These are phyloP conservation scores for Dendrolimus houi DNA, from an alignment of 2,888 invertebrate species.

Conservation along the genomic window DNA sequence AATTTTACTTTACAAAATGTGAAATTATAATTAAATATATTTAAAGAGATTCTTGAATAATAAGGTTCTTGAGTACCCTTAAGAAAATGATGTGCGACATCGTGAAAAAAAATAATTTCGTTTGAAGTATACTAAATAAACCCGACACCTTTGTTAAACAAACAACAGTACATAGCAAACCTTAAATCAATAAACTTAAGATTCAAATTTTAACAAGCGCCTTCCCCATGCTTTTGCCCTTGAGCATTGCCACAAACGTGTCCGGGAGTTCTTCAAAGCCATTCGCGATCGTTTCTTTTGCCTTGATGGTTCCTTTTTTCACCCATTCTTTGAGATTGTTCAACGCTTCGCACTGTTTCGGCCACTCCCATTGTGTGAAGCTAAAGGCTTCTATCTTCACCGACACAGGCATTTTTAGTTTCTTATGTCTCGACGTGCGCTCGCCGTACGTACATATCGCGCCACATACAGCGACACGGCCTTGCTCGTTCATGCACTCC, in stretches of 20 bases:
- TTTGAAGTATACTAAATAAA: too few relatives aligned
- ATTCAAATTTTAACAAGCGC: conserved; percentile 29
- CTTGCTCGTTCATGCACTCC: conserved; percentile 73
- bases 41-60: neutral
- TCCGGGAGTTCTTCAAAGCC: conserved; percentile 36
- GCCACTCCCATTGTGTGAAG: conserved; percentile 34
- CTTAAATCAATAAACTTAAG: too few relatives aligned
- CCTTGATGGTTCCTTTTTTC: conserved; percentile 27
- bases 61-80: conserved; percentile 9
- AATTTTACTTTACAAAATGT: too few relatives aligned
- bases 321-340: conserved; percentile 30
- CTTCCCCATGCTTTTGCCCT: conserved; percentile 30
- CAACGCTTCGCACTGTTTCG: conserved; percentile 21
- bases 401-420: conserved; percentile 11
- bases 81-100: too few relatives aligned
- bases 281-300: conserved; percentile 30
- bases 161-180: too few relatives aligned
- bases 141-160: too few relatives aligned
- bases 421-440: conserved; percentile 5
- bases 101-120: too few relatives aligned
- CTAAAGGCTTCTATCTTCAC: conserved; percentile 28
- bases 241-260: conserved; percentile 25
- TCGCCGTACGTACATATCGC: conserved; percentile 73
- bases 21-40: too few relatives aligned
- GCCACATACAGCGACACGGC: conserved; percentile 78